phyloP scores from a whole-genome alignment of 1,140 invertebrate species.

The Brevipalpus yothersi region DNA sequence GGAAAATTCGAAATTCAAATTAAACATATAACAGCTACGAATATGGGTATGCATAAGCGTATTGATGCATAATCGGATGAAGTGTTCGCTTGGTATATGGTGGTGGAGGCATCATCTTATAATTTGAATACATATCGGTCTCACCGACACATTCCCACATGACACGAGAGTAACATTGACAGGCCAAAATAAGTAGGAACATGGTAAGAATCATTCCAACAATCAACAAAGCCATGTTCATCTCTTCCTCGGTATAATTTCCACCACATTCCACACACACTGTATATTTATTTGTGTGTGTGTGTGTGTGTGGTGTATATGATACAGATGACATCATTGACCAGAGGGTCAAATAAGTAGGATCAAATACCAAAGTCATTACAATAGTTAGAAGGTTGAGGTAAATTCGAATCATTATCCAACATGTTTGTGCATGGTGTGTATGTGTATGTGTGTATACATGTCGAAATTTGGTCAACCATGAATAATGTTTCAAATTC shows the following conservation, averaged over 20 bases:
- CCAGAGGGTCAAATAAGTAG: too few relatives aligned
- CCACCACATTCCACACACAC: not conserved
- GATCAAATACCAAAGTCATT: too few relatives aligned
- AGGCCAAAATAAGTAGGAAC: not conserved
- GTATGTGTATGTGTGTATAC: too few relatives aligned
- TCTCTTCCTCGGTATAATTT: slow-evolving; percentile 5
- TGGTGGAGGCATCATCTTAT: not conserved
- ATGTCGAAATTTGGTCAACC: too few relatives aligned
- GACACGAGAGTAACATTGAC: slow-evolving; percentile 1
- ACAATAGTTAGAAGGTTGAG: too few relatives aligned
- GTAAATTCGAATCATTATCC: too few relatives aligned
- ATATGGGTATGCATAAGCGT: too few relatives aligned
- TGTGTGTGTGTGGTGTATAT: not conserved
- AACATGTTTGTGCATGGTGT: too few relatives aligned
- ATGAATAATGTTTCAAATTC: too few relatives aligned
- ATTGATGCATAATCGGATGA: not conserved
- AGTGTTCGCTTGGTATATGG: not conserved
- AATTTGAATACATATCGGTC: not conserved
- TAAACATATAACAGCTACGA: too few relatives aligned
- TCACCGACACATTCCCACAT: slow-evolving; percentile 1
- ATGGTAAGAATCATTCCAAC: not conserved
- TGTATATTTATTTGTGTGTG: not conserved
- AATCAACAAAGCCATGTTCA: not conserved
- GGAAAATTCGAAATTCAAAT: too few relatives aligned
- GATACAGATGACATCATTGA: not conserved